These are phyloP conservation scores for Agrotis exclamationis DNA, from an alignment of 2,888 invertebrate species.

Conservation along the genomic window DNA sequence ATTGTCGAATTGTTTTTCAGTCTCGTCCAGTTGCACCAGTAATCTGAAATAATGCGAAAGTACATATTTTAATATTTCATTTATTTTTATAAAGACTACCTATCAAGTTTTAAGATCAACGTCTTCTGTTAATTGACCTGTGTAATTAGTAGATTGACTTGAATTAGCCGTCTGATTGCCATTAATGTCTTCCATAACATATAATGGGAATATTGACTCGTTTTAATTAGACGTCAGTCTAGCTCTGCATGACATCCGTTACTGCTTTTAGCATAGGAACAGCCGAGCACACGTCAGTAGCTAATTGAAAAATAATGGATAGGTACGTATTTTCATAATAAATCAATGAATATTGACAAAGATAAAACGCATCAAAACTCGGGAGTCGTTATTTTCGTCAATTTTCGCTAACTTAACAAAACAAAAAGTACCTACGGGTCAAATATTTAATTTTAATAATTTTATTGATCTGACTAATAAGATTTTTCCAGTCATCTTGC, in stretches of 20 bases:
- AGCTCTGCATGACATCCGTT: too few relatives aligned
- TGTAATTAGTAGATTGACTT: not conserved
- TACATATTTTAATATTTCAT: not conserved
- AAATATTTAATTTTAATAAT: too few relatives aligned
- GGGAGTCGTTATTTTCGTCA: too few relatives aligned
- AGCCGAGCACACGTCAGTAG: not conserved
- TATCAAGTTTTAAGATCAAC: not conserved
- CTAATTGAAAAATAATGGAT: too few relatives aligned
- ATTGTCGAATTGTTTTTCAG: slow-evolving; percentile 97
- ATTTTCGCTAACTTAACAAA: too few relatives aligned
- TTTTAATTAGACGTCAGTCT: not conserved
- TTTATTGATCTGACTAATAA: too few relatives aligned
- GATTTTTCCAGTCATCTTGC: too few relatives aligned
- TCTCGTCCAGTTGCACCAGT: slow-evolving; percentile 98
- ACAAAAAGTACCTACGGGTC: too few relatives aligned
- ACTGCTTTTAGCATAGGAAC: not conserved
- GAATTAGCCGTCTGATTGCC: not conserved
- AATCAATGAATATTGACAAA: too few relatives aligned
- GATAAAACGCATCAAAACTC: too few relatives aligned
- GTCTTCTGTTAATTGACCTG: not conserved
- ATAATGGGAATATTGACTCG: slow-evolving; percentile 3
- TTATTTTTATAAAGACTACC: not conserved
- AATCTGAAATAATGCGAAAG: slow-evolving; percentile 91
- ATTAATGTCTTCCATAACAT: not conserved
- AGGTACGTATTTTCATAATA: too few relatives aligned